Conservation (phyloP, 2,113 vertebrate species). For the Nibea coibor region DNA sequence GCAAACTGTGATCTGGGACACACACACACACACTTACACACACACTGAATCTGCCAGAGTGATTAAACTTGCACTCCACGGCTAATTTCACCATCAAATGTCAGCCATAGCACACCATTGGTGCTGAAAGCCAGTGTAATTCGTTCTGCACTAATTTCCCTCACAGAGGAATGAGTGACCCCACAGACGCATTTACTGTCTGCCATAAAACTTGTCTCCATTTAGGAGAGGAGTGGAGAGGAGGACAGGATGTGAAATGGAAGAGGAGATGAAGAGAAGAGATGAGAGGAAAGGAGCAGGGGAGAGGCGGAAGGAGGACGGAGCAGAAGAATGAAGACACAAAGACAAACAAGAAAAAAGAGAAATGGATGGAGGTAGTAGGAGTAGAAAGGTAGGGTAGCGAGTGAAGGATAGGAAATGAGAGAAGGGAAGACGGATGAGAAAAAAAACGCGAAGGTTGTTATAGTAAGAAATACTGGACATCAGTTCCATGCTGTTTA, state of each 20-base stretch:
- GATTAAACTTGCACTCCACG: conserved; percentile 77
- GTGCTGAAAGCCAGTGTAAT: conserved; percentile 72
- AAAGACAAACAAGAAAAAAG: conserved; percentile 27
- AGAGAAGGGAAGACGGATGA: not conserved
- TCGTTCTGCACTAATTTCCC: conserved; percentile 79
- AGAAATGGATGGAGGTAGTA: not conserved
- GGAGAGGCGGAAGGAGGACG: conserved; percentile 60
- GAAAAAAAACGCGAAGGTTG: not conserved
- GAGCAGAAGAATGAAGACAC: not conserved
- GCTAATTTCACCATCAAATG: conserved; percentile 83
- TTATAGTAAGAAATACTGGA: not conserved
- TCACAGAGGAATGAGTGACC: conserved; percentile 72
- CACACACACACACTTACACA: conserved; percentile 32
- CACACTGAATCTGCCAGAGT: conserved; percentile 62
- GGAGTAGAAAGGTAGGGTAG: not conserved
- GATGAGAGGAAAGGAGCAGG: conserved; percentile 16
- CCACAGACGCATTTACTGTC: conserved; percentile 78
- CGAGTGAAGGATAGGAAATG: not conserved
- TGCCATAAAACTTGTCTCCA: conserved; percentile 79
- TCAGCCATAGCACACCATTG: conserved; percentile 68
- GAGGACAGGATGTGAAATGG: conserved; percentile 49
- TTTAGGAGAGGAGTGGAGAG: conserved; percentile 63
- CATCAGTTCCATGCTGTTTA: not conserved
- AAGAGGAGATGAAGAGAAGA: conserved; percentile 17
- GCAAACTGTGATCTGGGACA: conserved; percentile 71